Evolutionary conservation across 2,888 invertebrate species (phyloP).

Genomic region (Aelia acuminata): DNA sequence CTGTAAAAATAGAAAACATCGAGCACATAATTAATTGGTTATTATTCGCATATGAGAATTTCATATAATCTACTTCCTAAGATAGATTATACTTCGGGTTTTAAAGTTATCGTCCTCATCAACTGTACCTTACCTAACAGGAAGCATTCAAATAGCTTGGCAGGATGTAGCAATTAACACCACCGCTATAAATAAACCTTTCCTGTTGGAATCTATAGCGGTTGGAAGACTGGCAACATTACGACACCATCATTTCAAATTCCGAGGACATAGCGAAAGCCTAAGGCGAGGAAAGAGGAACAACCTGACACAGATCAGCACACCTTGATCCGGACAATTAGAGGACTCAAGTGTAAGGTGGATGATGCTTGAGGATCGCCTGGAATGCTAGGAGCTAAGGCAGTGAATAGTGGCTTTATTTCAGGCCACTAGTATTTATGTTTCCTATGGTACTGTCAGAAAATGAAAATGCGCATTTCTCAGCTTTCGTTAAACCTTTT

Average conservation of each 20-base stretch:
- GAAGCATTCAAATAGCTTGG: too few species aligned
- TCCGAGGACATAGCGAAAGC: not conserved
- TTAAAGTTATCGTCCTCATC: not conserved
- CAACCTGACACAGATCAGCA: not conserved
- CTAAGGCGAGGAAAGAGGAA: not conserved
- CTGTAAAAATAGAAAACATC: too few species aligned
- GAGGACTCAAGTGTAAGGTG: not conserved
- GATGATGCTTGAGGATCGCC: not conserved
- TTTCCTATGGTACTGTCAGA: not conserved
- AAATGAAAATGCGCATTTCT: slow-evolving; percentile 37
- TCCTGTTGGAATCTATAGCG: not conserved
- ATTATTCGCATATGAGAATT: too few species aligned
- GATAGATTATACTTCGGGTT: too few species aligned
- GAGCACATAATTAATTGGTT: too few species aligned
- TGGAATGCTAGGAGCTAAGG: not conserved
- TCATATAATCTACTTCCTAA: too few species aligned
- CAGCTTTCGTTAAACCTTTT: not conserved
- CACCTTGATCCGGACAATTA: not conserved
- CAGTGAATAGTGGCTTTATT: slow-evolving; percentile 11
- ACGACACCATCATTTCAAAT: not conserved
- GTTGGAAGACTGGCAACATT: not conserved
- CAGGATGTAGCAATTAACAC: not conserved
- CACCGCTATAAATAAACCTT: not conserved
- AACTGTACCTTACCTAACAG: not conserved
- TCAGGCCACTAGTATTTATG: not conserved